phyloP scores from a whole-genome alignment of 2,797 vertebrate genomes.

The Crenuchus spilurus region DNA sequence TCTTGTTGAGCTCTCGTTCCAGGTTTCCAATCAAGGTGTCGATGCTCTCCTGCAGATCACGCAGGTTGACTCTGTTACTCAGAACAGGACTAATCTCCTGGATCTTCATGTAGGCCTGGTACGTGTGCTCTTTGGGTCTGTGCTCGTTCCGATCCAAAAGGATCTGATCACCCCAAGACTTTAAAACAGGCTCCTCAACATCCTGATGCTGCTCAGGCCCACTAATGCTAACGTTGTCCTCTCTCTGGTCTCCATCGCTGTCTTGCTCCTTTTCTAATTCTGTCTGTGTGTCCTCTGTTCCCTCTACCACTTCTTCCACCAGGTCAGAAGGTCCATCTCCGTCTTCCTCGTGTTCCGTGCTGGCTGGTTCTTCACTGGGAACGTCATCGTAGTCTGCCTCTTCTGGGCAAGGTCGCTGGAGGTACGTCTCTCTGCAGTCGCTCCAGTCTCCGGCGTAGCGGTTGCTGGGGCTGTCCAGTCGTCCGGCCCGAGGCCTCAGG shows the following conservation, averaged over 20 bases:
- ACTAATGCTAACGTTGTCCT: constrained; percentile 5
- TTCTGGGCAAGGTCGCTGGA: constrained; percentile 66
- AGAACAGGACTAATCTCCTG: constrained; percentile 84
- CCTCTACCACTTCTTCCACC: constrained; percentile 38
- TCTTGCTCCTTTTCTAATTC: constrained; percentile 44
- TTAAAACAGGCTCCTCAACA: not conserved
- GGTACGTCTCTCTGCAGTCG: constrained; percentile 86
- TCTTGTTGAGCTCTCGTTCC: constrained; percentile 96
- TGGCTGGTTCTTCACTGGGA: constrained; percentile 79
- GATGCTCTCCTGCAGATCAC: constrained; percentile 96
- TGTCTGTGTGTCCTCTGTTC: constrained; percentile 40
- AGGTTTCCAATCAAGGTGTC: constrained; percentile 95
- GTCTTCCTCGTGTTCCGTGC: not conserved
- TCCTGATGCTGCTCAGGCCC: constrained; percentile 33
- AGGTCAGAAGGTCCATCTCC: not conserved
- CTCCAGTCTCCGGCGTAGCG: constrained; percentile 98
- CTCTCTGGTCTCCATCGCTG: constrained; percentile 5
- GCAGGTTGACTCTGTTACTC: constrained; percentile 88
- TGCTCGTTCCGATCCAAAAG: constrained; percentile 46
- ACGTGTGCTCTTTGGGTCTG: constrained; percentile 77
- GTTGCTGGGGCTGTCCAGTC: constrained; percentile 95
- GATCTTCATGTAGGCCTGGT: constrained; percentile 89
- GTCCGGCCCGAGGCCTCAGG: constrained; percentile 83
- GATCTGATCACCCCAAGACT: not conserved
- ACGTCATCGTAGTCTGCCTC: constrained; percentile 90